A percentile compares a stretch with the other conserved stretches of the same genome.
These are phyloP conservation scores for Orchesellides sinensis DNA, from an alignment of 2,888 invertebrate species.

Conservation along the genomic window DNA sequence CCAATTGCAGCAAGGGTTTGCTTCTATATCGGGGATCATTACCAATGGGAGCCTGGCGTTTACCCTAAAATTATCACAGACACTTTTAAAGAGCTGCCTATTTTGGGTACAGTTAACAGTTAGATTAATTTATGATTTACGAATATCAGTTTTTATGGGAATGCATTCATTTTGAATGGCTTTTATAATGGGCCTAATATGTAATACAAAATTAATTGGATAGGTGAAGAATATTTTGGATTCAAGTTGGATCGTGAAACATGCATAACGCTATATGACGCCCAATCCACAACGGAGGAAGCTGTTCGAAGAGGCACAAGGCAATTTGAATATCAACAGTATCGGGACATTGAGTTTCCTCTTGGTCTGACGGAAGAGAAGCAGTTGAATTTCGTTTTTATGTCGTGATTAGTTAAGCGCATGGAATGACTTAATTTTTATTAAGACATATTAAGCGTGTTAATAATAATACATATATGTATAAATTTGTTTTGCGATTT, in stretches of 20 bases:
- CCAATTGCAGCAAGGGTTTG: slow-evolving; percentile 78
- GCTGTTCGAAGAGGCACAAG: slow-evolving; percentile 34
- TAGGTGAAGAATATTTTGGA: slow-evolving; percentile 67
- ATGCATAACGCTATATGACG: slow-evolving; percentile 46
- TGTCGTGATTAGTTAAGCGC: neutral
- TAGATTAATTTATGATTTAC: neutral
- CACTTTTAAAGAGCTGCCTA: slow-evolving; percentile 68
- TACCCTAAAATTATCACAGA: slow-evolving; percentile 69
- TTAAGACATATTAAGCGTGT: neutral
- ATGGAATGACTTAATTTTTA: too few relatives aligned
- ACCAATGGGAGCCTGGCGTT: slow-evolving; percentile 76
- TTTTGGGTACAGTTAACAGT: slow-evolving; percentile 46
- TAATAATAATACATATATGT: too few relatives aligned
- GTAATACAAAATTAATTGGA: too few relatives aligned
- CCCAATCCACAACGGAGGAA: slow-evolving; percentile 55
- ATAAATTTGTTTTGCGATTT: too few relatives aligned
- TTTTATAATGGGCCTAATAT: too few relatives aligned
- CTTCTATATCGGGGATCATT: slow-evolving; percentile 62
- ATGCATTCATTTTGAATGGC: too few relatives aligned
- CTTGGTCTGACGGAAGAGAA: slow-evolving; percentile 48
- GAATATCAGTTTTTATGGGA: too few relatives aligned
- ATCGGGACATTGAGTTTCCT: slow-evolving; percentile 40
- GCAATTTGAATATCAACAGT: slow-evolving; percentile 32
- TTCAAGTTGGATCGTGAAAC: slow-evolving; percentile 58
- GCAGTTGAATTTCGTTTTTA: slow-evolving; percentile 38